Base-by-base conservation (phyloP, 2,888 invertebrate genomes). In the Malthinus seriepunctatus region DNA sequence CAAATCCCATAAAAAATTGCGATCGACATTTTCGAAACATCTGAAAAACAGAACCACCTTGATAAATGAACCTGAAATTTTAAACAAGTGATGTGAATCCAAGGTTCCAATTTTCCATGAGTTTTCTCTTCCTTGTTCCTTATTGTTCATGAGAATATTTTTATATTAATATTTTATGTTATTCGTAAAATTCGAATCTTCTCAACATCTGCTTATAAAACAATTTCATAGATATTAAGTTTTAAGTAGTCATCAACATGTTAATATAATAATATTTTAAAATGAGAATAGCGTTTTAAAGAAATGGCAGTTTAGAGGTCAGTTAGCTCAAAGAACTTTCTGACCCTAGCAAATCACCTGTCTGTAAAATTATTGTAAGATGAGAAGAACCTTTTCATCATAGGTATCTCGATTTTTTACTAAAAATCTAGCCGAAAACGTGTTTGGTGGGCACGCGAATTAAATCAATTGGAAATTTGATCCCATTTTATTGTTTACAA, bases 361-460 rank as follows among this genome's bases (percentile, higher is more conserved):
- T 44, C 45, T 38, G 56, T 56, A 50, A 56, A 56, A 23, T 23
- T 23, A 23, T 23, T 5, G 23, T 5, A 23, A 23, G 23, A 23
- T 23, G 23, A 23, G 23, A 5, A 23, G 23, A 23, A 5, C 23
- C 23, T 23, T 23, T 23, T 56, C 50, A 56, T 51, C 32, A 44
- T 50, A 37, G 51, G 55, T 32, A 37, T 38, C 33, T 23, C 45
- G 15, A 49, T 44, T 49, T 44, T 49, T 42, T 48, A 34, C 45
- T n/a, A 50, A 38, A 53, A 48, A 49, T 3, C 49, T 38, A 34
- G 56, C 44, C 44, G 38, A 45, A 31, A 46, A 47, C 57, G 51
- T 52, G 56, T 51, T 46, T 37, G n/a, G n/a, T 12, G 47, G 32
- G 57, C 57, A 57, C 57, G 57, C 39, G 57, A 57, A 57, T 48